Base-by-base conservation (phyloP, 1,140 invertebrate genomes). In the Pseudomyrmex cubaensis region DNA sequence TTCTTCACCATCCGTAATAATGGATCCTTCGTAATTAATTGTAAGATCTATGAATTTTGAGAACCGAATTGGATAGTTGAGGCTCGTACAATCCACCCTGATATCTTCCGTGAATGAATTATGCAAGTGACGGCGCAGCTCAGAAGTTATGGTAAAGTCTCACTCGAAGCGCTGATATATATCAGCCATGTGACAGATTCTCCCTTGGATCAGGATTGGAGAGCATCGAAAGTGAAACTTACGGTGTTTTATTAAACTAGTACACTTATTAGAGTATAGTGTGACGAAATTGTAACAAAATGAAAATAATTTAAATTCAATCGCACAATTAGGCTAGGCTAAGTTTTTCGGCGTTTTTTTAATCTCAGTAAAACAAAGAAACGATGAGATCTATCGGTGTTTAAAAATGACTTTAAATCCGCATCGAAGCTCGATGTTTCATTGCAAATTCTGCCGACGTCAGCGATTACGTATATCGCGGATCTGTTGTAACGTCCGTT, bases 51-150 rank as follows among this genome's bases (percentile, higher is more conserved):
- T 20, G 13, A 73, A 48, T 86, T 87, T 83, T 20, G 84, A 20
- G 66, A 57, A 83, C 63, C 66, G 64, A 64, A 52, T 62, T 66
- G 20, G 9, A 9, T 13, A 44, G 54, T n/a, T 44, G 56, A 35
- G 63, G 54, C 52, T 35, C 76, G n/a, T 73, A 46, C 57, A 12
- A 74, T 70, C 85, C 54, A 67, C 69, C 67, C 62, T 54, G 69
- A 75, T 87, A 84, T 59, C 82, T 87, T 75, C 48, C 82, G 56
- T 20, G 22, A 84, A 87, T 88, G 82, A 88, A 87, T 87, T 84
- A 88, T 87, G 73, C 86, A 74, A 54, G 73, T 35, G 52, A 61
- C 61, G 80, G 84, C 57, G 83, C 78, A 75, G 69, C 25, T 85
- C 85, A 84, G 75, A 74, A 87, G 83, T 76, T 54, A 64, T 44